These are phyloP conservation scores for Ammodytes dubius DNA, from an alignment of 2,113 vertebrate species.

Conservation along the genomic window DNA sequence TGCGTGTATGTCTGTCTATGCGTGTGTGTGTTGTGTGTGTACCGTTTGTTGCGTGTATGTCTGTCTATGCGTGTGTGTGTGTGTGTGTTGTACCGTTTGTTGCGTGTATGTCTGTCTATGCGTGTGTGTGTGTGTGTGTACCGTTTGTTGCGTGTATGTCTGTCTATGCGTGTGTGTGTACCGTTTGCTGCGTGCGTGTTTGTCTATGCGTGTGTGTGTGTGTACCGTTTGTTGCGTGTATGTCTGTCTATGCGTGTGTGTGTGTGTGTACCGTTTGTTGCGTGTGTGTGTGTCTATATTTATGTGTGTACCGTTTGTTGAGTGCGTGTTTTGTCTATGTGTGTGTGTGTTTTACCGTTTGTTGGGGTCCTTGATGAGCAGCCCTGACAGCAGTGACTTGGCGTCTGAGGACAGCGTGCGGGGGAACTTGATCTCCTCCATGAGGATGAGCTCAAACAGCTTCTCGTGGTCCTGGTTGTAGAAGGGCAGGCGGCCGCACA, in stretches of 20 bases:
- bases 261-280: background rate
- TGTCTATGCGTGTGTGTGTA: background rate
- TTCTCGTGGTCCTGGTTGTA: conserved; percentile 89
- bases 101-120: conserved; percentile 21
- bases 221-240: too few species aligned
- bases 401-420: conserved; percentile 84
- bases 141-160: too few species aligned
- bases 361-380: conserved; percentile 87
- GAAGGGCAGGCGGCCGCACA: conserved; percentile 86
- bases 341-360: conserved; percentile 75
- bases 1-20: too few species aligned
- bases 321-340: background rate
- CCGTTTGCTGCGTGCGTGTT: background rate
- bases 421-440: conserved; percentile 88
- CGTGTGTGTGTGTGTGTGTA: conserved; percentile 1
- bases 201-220: background rate
- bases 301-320: conserved; percentile 61
- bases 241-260: background rate
- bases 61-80: background rate
- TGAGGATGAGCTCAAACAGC: conserved; percentile 86
- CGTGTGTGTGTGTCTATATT: background rate
- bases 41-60: too few species aligned
- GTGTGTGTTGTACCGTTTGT: conserved; percentile 79
- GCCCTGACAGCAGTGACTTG: conserved; percentile 85
- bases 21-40: too few species aligned